Base-by-base conservation (phyloP, 2,888 invertebrate genomes). In the Xestoiulus laeticollis region DNA sequence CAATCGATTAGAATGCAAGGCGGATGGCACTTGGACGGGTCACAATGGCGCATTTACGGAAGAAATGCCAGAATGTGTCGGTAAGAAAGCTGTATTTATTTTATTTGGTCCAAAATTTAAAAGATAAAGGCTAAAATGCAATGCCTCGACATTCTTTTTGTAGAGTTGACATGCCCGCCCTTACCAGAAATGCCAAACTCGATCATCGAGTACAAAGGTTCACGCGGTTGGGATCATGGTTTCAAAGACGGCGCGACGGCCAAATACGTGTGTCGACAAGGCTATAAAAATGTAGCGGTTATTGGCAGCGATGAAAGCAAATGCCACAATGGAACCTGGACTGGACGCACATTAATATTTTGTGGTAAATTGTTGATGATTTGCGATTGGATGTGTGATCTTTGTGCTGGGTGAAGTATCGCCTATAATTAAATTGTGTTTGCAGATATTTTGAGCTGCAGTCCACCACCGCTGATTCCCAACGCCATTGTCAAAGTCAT, bases 1-100 rank as follows among this genome's bases (percentile, higher is more conserved):
- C 16, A 87, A 88, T n/a, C 30, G 85, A 6, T 86, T 88, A 19
- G 86, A 88, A 38, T 88, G 88, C 59, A 53, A 32, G 5, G 16
- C 68, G 26, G 85, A 53, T 22, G 88, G 88, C 1, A 38, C 59
- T 83, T 88, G 88, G 88, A 87, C 43, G 14, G 86, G 83, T 43
- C 88, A 88, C 38, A 88, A 86, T 38, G 88, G 85, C 1, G 87
- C 68, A 68, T 87, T 78, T 78, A 87, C 87, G 22, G 32, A 78
- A 30, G 87, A 87, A 33, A 12, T 78, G 78, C 87, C 87, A 14
- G 78, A 33, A 33, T 87, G 87, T n/a, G 38, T 87, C 22, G 68
- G 87, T 87, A 22, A 33, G 32, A 33, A 30, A 30, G 10, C 33
- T 19, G 22, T 10, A 16, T 33, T 82, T n/a, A 32, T 30, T 5